Evolutionary conservation across 2,888 invertebrate genomes (phyloP).

Genomic region (Strigamia maritima): DNA sequence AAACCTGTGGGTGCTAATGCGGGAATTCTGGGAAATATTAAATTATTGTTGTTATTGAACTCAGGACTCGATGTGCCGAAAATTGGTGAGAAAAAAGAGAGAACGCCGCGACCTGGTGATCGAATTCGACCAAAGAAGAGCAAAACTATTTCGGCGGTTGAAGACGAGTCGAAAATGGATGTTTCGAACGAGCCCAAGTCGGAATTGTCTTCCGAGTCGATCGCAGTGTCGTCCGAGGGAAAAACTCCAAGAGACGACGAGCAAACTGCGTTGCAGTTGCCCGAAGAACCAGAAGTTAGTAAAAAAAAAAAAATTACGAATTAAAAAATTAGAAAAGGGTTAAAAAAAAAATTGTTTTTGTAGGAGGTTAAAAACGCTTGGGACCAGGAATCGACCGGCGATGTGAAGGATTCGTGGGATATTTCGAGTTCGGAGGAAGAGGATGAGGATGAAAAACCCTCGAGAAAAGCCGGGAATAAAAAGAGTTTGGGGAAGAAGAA

Average conservation of each 20-base stretch:
- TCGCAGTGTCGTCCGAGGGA: background rate
- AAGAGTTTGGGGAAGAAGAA: conserved; percentile 29
- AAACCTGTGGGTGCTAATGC: no score
- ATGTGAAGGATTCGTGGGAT: conserved; percentile 48
- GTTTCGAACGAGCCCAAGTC: conserved; percentile 42
- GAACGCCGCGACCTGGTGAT: conserved; percentile 62
- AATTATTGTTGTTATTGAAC: background rate
- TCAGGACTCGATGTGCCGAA: conserved; percentile 66
- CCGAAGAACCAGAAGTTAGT: conserved; percentile 44
- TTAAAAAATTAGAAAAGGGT: no score
- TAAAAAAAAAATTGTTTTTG: no score
- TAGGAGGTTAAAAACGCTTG: conserved; percentile 45
- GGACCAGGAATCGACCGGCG: conserved; percentile 51
- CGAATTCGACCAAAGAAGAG: conserved; percentile 68
- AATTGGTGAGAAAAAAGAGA: conserved; percentile 59
- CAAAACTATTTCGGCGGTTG: conserved; percentile 54
- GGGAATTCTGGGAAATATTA: no score
- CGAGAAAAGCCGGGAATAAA: conserved; percentile 38
- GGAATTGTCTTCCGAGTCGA: conserved; percentile 22
- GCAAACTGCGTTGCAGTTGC: conserved; percentile 38
- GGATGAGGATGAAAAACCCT: conserved; percentile 44
- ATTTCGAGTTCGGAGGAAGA: conserved; percentile 44
- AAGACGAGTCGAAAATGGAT: conserved; percentile 56
- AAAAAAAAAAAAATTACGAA: conserved; percentile 39
- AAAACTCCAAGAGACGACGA: conserved; percentile 45